Evolutionary conservation across 64 coral and sea anemone genomes (phyloP).

Genomic region (Hydrozoanthus tunicans): DNA sequence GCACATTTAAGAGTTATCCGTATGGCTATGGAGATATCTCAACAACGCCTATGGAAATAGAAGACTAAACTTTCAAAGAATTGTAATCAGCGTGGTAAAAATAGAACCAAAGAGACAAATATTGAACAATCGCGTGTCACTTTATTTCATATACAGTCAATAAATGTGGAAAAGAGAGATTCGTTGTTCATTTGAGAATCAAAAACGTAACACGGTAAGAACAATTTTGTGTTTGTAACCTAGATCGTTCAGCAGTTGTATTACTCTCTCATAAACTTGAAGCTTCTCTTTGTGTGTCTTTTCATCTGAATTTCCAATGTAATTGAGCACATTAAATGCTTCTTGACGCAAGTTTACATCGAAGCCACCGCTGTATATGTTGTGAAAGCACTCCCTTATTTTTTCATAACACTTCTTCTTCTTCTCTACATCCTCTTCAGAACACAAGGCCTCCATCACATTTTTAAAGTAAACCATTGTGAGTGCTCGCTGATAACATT

Average conservation of each 20-base stretch:
- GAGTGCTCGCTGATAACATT: neutral
- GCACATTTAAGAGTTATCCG: too few relatives aligned
- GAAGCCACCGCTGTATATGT: too few relatives aligned
- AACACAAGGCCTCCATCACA: too few relatives aligned
- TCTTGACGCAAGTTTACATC: too few relatives aligned
- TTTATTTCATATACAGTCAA: slow-evolving; percentile 38
- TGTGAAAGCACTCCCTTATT: too few relatives aligned
- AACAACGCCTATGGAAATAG: neutral
- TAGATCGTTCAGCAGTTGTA: slow-evolving; percentile 32
- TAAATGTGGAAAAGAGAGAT: neutral
- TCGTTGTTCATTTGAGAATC: neutral
- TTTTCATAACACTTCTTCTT: too few relatives aligned
- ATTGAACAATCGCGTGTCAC: neutral
- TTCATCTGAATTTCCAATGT: slow-evolving; percentile 47
- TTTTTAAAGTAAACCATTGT: neutral
- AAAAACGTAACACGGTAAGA: neutral
- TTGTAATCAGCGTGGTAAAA: neutral
- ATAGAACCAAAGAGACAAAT: neutral
- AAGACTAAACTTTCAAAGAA: neutral
- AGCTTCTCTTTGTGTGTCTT: slow-evolving; percentile 33
- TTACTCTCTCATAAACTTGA: neutral
- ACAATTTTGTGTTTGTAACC: neutral
- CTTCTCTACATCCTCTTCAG: too few relatives aligned
- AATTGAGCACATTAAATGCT: neutral
- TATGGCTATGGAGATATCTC: too few relatives aligned